phyloP scores from a whole-genome alignment of 1,140 invertebrate genomes.

The Ips nitidus region DNA sequence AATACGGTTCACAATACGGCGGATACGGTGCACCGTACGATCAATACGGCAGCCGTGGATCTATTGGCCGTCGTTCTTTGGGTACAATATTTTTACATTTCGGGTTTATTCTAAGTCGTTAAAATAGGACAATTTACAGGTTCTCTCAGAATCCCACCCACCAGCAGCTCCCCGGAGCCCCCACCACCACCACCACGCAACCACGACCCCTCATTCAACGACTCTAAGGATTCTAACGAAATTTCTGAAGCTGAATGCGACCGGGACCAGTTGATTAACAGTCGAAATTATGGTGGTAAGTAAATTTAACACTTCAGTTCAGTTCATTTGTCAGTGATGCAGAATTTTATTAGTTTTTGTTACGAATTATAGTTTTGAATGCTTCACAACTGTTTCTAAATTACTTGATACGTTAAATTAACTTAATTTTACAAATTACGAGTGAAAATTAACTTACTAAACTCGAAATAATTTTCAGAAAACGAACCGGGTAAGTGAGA shows the following conservation, averaged over 20 bases:
- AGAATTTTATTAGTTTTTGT: background rate
- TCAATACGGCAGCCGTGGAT: slow-evolving; percentile 81
- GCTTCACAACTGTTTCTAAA: slow-evolving; percentile 5
- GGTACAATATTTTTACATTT: slow-evolving; percentile 41
- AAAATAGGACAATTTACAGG: slow-evolving; percentile 41
- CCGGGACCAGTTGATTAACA: slow-evolving; percentile 72
- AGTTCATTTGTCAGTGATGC: slow-evolving; percentile 2
- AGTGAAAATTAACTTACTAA: slow-evolving; percentile 17
- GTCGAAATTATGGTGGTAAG: slow-evolving; percentile 72
- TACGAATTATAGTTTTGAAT: background rate
- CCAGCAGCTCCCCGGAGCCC: slow-evolving; percentile 69
- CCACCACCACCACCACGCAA: slow-evolving; percentile 77
- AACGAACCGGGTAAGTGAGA: slow-evolving; percentile 52
- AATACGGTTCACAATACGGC: slow-evolving; percentile 81
- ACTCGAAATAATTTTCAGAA: slow-evolving; percentile 50
- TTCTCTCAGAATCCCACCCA: slow-evolving; percentile 67
- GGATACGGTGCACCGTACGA: slow-evolving; percentile 82
- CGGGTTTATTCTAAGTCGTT: background rate
- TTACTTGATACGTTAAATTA: background rate
- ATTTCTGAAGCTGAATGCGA: slow-evolving; percentile 92
- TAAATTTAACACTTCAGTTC: slow-evolving; percentile 34
- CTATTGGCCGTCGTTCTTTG: slow-evolving; percentile 59
- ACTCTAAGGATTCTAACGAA: slow-evolving; percentile 90
- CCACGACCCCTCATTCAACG: slow-evolving; percentile 79
- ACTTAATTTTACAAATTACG: background rate